phyloP scores from a whole-genome alignment of 2,888 invertebrate species.

The Lapara coniferarum region DNA sequence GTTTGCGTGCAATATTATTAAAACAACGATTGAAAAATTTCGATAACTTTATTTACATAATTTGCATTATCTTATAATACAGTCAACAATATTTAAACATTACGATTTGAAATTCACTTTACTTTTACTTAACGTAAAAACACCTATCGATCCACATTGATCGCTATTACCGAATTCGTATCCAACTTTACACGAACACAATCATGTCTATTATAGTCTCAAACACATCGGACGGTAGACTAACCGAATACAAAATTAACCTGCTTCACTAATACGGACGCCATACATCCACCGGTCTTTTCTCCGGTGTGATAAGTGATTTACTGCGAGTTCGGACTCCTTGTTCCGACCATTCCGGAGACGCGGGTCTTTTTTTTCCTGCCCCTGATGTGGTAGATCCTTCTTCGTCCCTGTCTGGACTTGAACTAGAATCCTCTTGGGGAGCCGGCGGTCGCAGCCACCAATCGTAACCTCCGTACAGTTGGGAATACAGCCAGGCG shows the following conservation, averaged over 20 bases:
- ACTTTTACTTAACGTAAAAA: constrained; percentile 76
- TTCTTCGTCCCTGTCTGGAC: constrained; percentile 76
- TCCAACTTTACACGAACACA: constrained; percentile 49
- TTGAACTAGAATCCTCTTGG: constrained; percentile 74
- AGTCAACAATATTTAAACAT: constrained; percentile 80
- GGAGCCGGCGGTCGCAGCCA: constrained; percentile 83
- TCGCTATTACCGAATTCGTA: constrained; percentile 65
- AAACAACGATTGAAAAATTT: constrained; percentile 63
- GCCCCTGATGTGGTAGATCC: constrained; percentile 65
- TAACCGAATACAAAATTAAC: constrained; percentile 43
- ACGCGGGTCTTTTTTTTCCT: constrained; percentile 80
- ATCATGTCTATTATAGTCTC: constrained; percentile 40
- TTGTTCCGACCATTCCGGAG: constrained; percentile 79
- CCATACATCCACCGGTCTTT: constrained; percentile 89
- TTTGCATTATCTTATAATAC: constrained; percentile 82
- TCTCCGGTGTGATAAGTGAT: constrained; percentile 71
- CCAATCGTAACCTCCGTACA: constrained; percentile 88
- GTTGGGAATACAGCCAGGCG: constrained; percentile 90
- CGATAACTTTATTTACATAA: constrained; percentile 82
- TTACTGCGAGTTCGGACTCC: constrained; percentile 76
- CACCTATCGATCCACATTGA: constrained; percentile 72
- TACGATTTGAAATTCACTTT: constrained; percentile 78
- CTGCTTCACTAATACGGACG: constrained; percentile 85
- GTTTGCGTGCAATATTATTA: constrained; percentile 30
- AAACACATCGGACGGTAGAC: constrained; percentile 62